Evolutionary conservation across 2,113 vertebrate species (phyloP).

Genomic region (Porphyrio hochstetteri): DNA sequence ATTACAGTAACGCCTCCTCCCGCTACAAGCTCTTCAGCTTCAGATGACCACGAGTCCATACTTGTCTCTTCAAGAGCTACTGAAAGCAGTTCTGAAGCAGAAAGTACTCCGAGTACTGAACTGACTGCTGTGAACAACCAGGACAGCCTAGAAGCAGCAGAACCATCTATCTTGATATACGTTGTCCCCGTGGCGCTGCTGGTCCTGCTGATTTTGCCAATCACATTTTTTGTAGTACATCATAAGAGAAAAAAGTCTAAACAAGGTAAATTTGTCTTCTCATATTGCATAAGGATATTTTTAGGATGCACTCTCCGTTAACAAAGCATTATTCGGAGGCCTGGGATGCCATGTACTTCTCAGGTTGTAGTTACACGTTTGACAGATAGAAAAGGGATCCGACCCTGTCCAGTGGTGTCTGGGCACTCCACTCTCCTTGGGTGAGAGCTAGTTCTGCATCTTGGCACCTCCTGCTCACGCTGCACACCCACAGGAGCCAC

Average conservation of each 20-base stretch:
- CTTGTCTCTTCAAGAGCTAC: background rate
- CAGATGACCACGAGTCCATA: background rate
- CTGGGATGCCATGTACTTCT: background rate
- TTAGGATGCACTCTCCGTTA: background rate
- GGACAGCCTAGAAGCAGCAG: background rate
- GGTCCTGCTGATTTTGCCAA: conserved; percentile 53
- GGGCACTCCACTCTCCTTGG: background rate
- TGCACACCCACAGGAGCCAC: background rate
- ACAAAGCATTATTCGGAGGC: background rate
- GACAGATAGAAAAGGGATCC: background rate
- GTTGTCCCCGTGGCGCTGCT: conserved; percentile 45
- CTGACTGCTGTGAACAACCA: background rate
- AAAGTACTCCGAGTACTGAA: background rate
- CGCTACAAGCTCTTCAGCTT: accelerated
- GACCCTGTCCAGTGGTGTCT: background rate
- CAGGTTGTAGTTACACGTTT: background rate
- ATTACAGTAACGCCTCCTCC: background rate
- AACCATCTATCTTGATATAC: conserved; percentile 52
- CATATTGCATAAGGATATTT: background rate
- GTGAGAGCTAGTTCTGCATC: background rate
- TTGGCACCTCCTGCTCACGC: background rate
- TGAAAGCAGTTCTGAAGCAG: background rate
- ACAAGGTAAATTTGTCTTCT: conserved; percentile 70
- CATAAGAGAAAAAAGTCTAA: conserved; percentile 69
- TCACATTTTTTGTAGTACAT: conserved; percentile 9